phyloP scores from a whole-genome alignment of 2,888 invertebrate genomes.

The Lithosia quadra region DNA sequence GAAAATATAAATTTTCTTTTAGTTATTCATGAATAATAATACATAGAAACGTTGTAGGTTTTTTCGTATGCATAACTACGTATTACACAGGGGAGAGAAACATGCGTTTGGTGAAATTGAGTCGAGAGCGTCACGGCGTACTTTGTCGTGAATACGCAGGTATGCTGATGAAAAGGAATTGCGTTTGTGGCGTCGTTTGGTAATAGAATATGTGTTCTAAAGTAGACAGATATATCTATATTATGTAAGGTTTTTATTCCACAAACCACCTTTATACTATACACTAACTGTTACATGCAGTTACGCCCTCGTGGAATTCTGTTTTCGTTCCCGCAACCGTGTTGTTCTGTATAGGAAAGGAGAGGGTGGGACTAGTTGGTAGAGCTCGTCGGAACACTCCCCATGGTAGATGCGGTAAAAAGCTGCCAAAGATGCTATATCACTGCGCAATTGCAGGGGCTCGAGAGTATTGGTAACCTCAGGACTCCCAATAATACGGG shows the following conservation, averaged over 20 bases:
- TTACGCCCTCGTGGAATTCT: too few relatives aligned
- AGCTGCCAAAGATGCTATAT: too few relatives aligned
- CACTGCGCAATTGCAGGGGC: too few relatives aligned
- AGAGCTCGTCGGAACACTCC: too few relatives aligned
- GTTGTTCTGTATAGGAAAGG: too few relatives aligned
- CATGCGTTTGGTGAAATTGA: conserved; percentile 25
- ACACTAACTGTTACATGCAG: too few relatives aligned
- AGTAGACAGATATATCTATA: background rate
- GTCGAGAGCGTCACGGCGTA: conserved; percentile 5
- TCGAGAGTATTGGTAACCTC: too few relatives aligned
- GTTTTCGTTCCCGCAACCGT: too few relatives aligned
- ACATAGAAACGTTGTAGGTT: conserved; percentile 26
- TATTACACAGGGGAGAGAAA: conserved; percentile 36
- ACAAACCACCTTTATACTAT: background rate
- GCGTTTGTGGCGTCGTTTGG: background rate
- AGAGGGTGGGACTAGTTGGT: too few relatives aligned
- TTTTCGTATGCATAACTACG: conserved; percentile 50
- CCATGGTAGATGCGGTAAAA: too few relatives aligned
- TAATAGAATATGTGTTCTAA: background rate
- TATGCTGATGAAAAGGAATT: background rate
- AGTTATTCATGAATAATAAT: conserved; percentile 37
- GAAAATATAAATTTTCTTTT: conserved; percentile 22
- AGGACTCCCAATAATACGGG: too few relatives aligned
- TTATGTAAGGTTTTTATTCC: background rate
- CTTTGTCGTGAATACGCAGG: conserved; percentile 4